Conservation (phyloP, 1,140 invertebrate genomes). For the Drosophila hydei region DNA sequence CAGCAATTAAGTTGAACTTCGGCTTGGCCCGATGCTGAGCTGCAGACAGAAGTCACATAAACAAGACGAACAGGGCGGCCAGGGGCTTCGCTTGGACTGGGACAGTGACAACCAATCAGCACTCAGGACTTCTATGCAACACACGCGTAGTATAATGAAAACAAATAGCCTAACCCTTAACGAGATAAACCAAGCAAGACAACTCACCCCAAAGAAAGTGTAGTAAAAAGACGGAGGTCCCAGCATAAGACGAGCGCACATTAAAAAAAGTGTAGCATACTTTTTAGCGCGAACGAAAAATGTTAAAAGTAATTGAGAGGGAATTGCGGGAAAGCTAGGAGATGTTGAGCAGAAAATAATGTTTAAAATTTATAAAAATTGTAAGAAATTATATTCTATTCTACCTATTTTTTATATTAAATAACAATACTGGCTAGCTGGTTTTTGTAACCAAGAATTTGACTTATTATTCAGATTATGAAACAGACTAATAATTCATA, state of each 20-base stretch:
- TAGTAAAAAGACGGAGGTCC: neutral
- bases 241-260: neutral
- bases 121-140: neutral
- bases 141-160: slow-evolving; percentile 24
- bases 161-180: slow-evolving; percentile 39
- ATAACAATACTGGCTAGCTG: too few relatives aligned
- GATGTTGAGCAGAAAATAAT: neutral
- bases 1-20: slow-evolving; percentile 63
- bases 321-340: neutral
- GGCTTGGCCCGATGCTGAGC: slow-evolving; percentile 37
- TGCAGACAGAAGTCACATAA: slow-evolving; percentile 68
- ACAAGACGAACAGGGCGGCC: slow-evolving; percentile 5
- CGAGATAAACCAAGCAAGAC: slow-evolving; percentile 14
- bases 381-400: too few relatives aligned
- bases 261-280: slow-evolving; percentile 24
- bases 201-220: slow-evolving; percentile 27
- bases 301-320: neutral
- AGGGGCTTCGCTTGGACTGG: slow-evolving; percentile 25
- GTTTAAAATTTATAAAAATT: neutral
- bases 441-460: too few relatives aligned
- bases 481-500: neutral
- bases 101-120: slow-evolving; percentile 48
- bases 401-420: too few relatives aligned
- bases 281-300: slow-evolving; percentile 18
- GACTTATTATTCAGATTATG: too few relatives aligned